Percentiles rank a stretch among this genome's conserved stretches.
Conservation (phyloP, 1,140 invertebrate genomes). For the Lepidurus couesii region DNA sequence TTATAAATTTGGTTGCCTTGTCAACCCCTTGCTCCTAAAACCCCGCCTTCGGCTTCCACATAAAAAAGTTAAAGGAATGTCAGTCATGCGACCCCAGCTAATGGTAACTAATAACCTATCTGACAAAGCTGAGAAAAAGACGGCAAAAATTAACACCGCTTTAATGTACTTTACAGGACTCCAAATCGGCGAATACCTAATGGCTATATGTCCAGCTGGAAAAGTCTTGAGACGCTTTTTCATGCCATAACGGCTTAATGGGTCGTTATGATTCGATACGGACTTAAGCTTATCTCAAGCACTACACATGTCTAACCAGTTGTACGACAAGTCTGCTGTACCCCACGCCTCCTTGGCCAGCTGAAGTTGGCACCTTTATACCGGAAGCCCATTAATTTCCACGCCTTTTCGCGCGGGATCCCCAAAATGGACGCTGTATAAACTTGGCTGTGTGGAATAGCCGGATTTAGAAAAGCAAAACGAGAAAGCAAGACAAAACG, state of each 20-base stretch:
- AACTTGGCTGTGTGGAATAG: background rate
- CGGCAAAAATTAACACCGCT: background rate
- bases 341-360: background rate
- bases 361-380: slow-evolving; percentile 14
- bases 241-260: background rate
- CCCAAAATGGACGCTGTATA: background rate
- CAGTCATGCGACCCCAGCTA: background rate
- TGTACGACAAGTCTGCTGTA: slow-evolving; percentile 5
- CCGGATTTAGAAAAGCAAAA: background rate
- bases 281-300: slow-evolving; percentile 1
- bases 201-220: background rate
- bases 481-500: background rate
- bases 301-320: background rate
- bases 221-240: background rate
- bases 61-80: background rate
- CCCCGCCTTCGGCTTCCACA: slow-evolving; percentile 1
- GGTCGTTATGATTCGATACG: slow-evolving; percentile 13
- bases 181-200: background rate
- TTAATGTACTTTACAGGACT: background rate
- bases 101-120: background rate
- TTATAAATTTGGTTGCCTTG: background rate
- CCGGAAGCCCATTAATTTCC: slow-evolving; percentile 16
- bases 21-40: slow-evolving; percentile 9
- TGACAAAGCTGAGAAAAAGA: background rate
- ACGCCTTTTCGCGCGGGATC: background rate